Evolutionary conservation across 2,888 invertebrate species (phyloP).

Genomic region (Leptogaster cylindrica): DNA sequence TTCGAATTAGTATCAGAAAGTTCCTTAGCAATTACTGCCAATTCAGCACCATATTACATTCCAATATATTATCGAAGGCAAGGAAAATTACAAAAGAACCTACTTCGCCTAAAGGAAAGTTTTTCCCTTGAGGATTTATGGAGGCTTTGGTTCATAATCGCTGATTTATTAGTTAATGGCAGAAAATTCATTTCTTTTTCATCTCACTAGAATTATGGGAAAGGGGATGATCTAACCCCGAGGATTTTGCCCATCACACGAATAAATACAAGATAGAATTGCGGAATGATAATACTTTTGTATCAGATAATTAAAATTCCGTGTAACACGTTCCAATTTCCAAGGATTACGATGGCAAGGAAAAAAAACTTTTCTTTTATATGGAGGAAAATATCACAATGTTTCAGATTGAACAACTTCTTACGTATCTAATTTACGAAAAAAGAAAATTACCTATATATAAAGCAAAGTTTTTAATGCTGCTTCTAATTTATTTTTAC

Average conservation of each 20-base stretch:
- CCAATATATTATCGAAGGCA: conserved; percentile 42
- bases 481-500: too few species aligned
- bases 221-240: background rate
- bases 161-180: conserved; percentile 47
- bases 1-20: conserved; percentile 38
- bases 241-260: background rate
- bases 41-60: conserved; percentile 44
- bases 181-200: conserved; percentile 42
- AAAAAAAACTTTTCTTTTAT: background rate
- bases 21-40: conserved; percentile 44
- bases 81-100: conserved; percentile 46
- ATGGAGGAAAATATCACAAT: background rate
- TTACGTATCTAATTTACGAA: too few species aligned
- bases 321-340: background rate
- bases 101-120: conserved; percentile 39
- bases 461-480: too few species aligned
- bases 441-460: too few species aligned
- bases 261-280: background rate
- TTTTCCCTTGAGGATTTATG: conserved; percentile 44
- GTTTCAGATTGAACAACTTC: background rate
- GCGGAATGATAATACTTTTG: background rate
- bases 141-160: conserved; percentile 47
- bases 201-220: too few species aligned
- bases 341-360: background rate
- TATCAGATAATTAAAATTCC: background rate